These are phyloP conservation scores for Cordilura impudica DNA, from an alignment of 2,888 invertebrate species.

Conservation along the genomic window DNA sequence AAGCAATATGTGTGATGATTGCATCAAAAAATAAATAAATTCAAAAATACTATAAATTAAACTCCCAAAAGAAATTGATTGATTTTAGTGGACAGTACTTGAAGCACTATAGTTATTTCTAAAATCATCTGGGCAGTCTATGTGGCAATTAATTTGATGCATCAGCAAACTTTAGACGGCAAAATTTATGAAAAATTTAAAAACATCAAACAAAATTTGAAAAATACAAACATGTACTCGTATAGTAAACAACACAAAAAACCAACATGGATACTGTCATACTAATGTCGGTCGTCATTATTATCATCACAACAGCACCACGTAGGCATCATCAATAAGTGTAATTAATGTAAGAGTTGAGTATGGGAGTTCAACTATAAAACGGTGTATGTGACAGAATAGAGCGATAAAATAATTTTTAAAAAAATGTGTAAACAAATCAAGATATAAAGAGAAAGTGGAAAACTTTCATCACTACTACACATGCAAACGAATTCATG, in stretches of 20 bases:
- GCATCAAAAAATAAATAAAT: too few species aligned
- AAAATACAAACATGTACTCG: neutral
- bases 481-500: neutral
- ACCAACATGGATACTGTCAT: neutral
- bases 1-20: too few species aligned
- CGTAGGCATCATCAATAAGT: constrained; percentile 67
- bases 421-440: too few species aligned
- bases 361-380: neutral
- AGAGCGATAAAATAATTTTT: neutral
- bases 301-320: neutral
- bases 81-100: too few species aligned
- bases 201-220: neutral
- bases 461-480: neutral
- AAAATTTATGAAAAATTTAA: too few species aligned
- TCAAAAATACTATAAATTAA: too few species aligned
- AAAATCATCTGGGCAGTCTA: too few species aligned
- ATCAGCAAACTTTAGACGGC: too few species aligned
- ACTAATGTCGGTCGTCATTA: constrained; percentile 5
- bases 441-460: neutral
- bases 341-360: constrained; percentile 70
- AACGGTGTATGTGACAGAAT: neutral
- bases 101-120: too few species aligned
- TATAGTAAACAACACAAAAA: neutral
- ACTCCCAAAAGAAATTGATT: too few species aligned
- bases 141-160: too few species aligned